Conservation (phyloP, 2,888 invertebrate species). For the Drosophila nr. perissopoda region DNA sequence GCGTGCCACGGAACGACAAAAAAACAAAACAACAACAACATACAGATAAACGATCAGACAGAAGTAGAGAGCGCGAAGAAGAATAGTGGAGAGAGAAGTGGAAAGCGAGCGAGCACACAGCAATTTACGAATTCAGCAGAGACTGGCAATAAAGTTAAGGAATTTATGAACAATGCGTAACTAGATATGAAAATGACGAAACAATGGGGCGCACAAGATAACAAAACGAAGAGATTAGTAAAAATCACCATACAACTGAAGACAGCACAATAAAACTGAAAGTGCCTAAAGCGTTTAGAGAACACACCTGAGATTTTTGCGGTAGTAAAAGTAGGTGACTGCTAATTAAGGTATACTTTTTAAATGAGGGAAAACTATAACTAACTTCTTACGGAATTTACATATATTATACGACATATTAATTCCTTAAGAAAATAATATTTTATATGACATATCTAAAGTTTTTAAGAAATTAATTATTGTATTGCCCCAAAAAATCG, state of each 20-base stretch:
- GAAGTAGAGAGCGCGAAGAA: background rate
- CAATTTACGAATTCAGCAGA: background rate
- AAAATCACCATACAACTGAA: background rate
- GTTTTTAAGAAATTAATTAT: background rate
- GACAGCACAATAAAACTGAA: too few species aligned
- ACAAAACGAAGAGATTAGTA: background rate
- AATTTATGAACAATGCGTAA: conserved; percentile 12
- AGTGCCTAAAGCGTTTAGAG: background rate
- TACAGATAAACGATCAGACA: conserved; percentile 34
- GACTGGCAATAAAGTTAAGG: conserved; percentile 1
- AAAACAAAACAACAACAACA: conserved; percentile 6
- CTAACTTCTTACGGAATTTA: too few species aligned
- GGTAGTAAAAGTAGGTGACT: background rate
- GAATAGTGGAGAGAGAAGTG: background rate
- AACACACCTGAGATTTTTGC: background rate
- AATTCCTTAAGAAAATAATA: too few species aligned
- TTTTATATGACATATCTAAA: too few species aligned
- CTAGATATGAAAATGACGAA: background rate
- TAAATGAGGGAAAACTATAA: background rate
- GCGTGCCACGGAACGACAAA: conserved; percentile 33
- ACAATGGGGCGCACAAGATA: background rate
- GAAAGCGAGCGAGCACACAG: background rate
- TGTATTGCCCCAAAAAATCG: background rate
- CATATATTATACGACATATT: too few species aligned
- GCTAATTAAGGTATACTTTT: background rate